Evolutionary conservation across 1,140 invertebrate species (phyloP).

Genomic region (Bradysia coprophila): DNA sequence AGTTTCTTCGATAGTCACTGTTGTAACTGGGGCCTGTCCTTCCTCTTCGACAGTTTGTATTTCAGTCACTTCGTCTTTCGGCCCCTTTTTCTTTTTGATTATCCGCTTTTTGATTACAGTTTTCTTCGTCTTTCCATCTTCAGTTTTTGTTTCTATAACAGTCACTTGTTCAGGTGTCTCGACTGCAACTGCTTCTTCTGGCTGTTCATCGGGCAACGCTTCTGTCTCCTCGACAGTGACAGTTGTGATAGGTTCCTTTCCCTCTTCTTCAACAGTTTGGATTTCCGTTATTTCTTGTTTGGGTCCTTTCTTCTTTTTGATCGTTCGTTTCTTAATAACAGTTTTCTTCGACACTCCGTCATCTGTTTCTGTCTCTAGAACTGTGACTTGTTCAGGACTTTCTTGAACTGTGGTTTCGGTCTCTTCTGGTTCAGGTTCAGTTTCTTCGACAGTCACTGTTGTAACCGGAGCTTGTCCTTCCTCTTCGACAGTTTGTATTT

Average conservation of each 20-base stretch:
- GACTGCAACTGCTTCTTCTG: conserved; percentile 12
- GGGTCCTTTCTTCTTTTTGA: conserved; percentile 14
- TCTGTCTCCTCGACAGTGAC: conserved; percentile 12
- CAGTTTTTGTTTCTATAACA: conserved; percentile 7
- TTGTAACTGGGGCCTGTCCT: conserved; percentile 20
- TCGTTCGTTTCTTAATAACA: conserved; percentile 14
- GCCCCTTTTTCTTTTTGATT: conserved; percentile 20
- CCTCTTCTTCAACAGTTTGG: conserved; percentile 20
- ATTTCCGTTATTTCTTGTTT: conserved; percentile 20
- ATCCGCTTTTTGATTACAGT: conserved; percentile 19
- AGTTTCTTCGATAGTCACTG: conserved; percentile 19
- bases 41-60: conserved; percentile 27
- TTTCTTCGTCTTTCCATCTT: conserved; percentile 7
- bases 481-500: conserved; percentile 21
- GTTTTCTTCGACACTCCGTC: conserved; percentile 16
- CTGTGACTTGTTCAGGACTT: too few species aligned
- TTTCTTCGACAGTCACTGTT: conserved; percentile 11
- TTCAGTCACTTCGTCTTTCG: conserved; percentile 21
- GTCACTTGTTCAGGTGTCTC: conserved; percentile 13
- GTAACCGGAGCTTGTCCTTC: conserved; percentile 16
- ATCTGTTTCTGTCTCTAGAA: too few species aligned
- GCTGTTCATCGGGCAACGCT: conserved; percentile 8
- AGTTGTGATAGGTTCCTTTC: conserved; percentile 15
- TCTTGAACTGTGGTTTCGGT: too few species aligned
- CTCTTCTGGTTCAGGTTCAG: conserved; percentile 12